Base-by-base conservation (phyloP, 2,113 vertebrate species). In the Macrotis lagotis region DNA sequence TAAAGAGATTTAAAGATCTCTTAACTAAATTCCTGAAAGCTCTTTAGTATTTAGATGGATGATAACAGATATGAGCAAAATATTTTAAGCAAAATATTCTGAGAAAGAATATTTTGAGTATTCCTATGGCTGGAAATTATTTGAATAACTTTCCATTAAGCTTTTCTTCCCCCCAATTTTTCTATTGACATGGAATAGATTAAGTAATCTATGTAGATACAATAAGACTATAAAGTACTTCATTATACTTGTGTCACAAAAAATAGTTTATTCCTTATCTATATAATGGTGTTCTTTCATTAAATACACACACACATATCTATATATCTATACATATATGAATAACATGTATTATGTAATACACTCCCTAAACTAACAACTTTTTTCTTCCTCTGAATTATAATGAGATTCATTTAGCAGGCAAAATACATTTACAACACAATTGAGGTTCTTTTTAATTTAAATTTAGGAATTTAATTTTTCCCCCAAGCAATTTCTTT, bases 131-230 rank as follows among this genome's bases (percentile, higher is more conserved):
- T 93, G 5, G 16, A 92, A 93, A 0, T 16, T 48, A 94, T 26
- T 94, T 48, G 0, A 96, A 95, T 93, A 37, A 3, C 89, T 92
- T 93, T 96, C 83, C 37, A 48, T 50, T 55, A 91, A 94, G 74
- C 94, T 8, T 10, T 49, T 93, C 59, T 31, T 51, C 66, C 50
- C 10, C 49, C 47, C 48, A 49, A 53, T 9, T 6, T 12, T 0
- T 90, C 66, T 53, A 49, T 25, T 66, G 51, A 8, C 48, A 91
- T 7, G 94, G 50, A 89, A 92, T 16, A 51, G 91, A n/a, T 52
- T 2, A 83, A 1, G 50, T 92, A 91, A 91, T 88, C 7, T 92
- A 0, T 0, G 55, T 50, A 90, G 0, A 31, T 66, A 66, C 55
- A 66, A 37, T 66, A 66, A 66, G 31, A 28, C 37, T 14, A 55